Percentiles rank a stretch among this genome's conserved stretches.
Conservation (phyloP, 2,888 invertebrate species). For the Eupeodes latifasciatus region DNA sequence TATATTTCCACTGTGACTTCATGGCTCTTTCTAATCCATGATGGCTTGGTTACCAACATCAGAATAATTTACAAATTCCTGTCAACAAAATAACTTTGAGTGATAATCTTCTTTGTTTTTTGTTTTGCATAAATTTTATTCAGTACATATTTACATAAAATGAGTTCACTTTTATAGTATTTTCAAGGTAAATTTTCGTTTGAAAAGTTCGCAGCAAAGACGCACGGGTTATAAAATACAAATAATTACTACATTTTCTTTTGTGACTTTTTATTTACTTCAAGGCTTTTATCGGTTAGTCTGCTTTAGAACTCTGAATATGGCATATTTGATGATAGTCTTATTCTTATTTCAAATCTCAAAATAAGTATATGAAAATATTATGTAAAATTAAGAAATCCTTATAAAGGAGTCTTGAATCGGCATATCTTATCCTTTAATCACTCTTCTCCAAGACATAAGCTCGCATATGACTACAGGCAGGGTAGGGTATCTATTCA, state of each 20-base stretch:
- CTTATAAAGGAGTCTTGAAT: neutral
- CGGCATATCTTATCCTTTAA: neutral
- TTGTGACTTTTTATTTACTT: neutral
- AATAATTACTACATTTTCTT: neutral
- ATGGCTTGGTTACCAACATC: neutral
- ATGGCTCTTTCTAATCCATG: constrained; percentile 5
- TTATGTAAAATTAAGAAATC: neutral
- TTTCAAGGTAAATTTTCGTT: neutral
- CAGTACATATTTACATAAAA: constrained; percentile 8
- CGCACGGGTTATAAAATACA: neutral
- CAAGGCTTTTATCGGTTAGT: neutral
- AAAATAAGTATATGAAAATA: neutral
- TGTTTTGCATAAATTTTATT: constrained; percentile 24
- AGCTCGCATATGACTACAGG: neutral
- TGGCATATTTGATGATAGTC: neutral
- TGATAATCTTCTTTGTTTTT: constrained; percentile 27
- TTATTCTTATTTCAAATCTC: neutral
- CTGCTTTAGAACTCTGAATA: neutral
- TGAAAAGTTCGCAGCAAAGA: neutral
- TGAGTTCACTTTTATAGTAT: neutral
- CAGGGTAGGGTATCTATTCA: neutral
- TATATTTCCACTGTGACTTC: neutral
- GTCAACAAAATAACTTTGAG: constrained; percentile 11
- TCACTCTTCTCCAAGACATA: neutral
- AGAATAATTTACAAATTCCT: constrained; percentile 3